These are phyloP conservation scores for Equus quagga DNA, from an alignment of 2,113 vertebrate species.

Conservation along the genomic window DNA sequence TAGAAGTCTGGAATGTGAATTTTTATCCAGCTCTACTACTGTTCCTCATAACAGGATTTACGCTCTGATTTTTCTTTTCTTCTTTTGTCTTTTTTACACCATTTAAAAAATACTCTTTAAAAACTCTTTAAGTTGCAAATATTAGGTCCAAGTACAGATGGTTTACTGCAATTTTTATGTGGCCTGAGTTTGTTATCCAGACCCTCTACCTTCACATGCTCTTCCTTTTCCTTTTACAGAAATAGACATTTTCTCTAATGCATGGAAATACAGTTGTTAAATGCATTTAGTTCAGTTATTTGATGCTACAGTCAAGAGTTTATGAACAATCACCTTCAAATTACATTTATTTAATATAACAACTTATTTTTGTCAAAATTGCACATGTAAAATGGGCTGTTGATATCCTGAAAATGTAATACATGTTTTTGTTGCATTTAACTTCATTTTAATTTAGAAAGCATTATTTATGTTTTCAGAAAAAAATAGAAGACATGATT, in stretches of 20 bases:
- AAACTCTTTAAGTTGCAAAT: slow-evolving; percentile 4
- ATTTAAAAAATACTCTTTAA: slow-evolving; percentile 22
- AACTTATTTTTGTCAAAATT: neutral
- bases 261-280: neutral
- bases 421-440: neutral
- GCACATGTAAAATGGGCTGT: neutral
- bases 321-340: neutral
- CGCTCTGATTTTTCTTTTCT: slow-evolving; percentile 48
- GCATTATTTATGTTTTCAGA: neutral
- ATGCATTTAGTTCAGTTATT: neutral
- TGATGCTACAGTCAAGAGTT: neutral
- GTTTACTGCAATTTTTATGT: slow-evolving; percentile 23
- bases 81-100: slow-evolving; percentile 25
- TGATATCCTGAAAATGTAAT: neutral
- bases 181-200: neutral
- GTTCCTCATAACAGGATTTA: neutral
- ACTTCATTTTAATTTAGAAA: neutral
- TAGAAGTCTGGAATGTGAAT: slow-evolving; percentile 55
- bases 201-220: neutral
- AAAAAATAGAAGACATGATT: rapidly evolving
- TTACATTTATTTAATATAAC: neutral
- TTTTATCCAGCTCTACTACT: slow-evolving; percentile 16
- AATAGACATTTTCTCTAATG: neutral
- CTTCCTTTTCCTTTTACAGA: neutral
- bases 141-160: slow-evolving; percentile 36